Percentiles rank a stretch among this genome's conserved stretches.
These are phyloP conservation scores for Epinephelus cyanopodus DNA, from an alignment of 2,113 vertebrate species.

Conservation along the genomic window DNA sequence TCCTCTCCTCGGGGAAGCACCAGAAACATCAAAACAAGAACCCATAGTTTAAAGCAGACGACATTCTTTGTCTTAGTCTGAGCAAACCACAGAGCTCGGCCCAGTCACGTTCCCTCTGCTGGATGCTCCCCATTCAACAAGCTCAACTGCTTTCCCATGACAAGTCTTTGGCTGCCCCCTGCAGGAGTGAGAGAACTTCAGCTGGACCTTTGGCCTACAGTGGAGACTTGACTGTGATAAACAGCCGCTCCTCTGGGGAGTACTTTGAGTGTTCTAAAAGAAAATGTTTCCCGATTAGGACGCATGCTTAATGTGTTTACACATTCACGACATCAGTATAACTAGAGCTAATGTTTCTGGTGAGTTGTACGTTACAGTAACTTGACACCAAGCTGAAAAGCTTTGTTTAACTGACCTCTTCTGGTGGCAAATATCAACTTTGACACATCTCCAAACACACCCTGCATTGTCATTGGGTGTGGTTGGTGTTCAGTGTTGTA, in stretches of 20 bases:
- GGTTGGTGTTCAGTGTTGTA: neutral
- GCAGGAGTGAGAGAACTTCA: slow-evolving; percentile 27
- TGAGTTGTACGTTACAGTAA: neutral
- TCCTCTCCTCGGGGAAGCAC: neutral
- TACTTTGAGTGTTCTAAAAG: neutral
- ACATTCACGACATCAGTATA: neutral
- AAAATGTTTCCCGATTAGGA: neutral
- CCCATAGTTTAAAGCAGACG: slow-evolving; percentile 43
- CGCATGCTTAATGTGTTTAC: neutral
- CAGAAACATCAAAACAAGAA: slow-evolving; percentile 43
- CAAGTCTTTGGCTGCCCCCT: slow-evolving; percentile 61
- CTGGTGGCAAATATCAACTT: neutral
- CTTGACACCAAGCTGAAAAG: neutral
- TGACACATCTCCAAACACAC: neutral
- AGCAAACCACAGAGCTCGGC: slow-evolving; percentile 33
- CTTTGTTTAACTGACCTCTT: neutral
- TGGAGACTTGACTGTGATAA: neutral
- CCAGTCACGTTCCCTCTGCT: slow-evolving; percentile 32
- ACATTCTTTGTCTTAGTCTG: neutral
- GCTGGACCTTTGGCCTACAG: neutral
- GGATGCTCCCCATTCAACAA: neutral
- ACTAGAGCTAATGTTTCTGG: neutral
- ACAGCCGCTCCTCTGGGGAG: neutral
- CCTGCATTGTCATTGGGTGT: neutral
- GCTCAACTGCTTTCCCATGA: too few species aligned